Conservation (phyloP, 2,113 vertebrate species). For the Urocolius indicus region DNA sequence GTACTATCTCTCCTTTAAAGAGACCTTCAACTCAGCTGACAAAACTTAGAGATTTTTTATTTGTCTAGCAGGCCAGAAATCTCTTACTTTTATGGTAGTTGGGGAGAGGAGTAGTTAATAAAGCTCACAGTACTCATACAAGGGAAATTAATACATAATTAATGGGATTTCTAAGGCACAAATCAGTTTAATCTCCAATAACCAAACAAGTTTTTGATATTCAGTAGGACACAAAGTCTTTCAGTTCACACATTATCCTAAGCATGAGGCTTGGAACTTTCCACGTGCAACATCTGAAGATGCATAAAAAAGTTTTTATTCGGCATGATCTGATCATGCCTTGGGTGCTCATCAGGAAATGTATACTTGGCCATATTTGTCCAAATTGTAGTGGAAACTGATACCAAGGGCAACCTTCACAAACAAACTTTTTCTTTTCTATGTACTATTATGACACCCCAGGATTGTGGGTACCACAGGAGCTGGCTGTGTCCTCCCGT, state of each 20-base stretch:
- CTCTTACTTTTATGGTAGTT: background rate
- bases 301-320: background rate
- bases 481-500: background rate
- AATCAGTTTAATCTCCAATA: background rate
- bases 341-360: background rate
- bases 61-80: background rate
- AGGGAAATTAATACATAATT: background rate
- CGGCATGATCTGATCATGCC: background rate
- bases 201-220: background rate
- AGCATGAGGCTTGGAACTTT: background rate
- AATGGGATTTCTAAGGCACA: background rate
- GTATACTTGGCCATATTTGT: background rate
- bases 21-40: background rate
- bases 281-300: background rate
- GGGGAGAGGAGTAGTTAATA: background rate
- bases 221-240: background rate
- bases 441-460: background rate
- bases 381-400: background rate
- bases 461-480: no score
- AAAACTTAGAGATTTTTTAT: background rate
- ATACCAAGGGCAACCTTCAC: background rate
- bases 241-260: rapidly evolving
- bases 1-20: background rate
- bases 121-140: background rate
- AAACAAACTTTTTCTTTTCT: background rate